phyloP scores from a whole-genome alignment of 2,797 vertebrate species.

The Brotula barbata region DNA sequence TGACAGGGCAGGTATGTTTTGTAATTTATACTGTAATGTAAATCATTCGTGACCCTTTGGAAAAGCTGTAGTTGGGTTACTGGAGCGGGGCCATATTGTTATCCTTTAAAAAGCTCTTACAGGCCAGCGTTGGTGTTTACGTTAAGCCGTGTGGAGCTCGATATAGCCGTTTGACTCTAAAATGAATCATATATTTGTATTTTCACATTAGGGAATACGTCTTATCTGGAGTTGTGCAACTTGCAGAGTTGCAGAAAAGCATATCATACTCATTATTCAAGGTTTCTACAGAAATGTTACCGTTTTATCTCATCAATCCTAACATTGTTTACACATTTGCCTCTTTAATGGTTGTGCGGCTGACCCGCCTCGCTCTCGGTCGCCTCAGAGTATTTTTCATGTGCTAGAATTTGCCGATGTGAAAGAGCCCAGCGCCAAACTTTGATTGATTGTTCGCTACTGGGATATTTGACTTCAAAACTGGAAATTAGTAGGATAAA shows the following conservation, averaged over 20 bases:
- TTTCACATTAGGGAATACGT: conserved; percentile 14
- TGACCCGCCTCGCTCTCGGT: conserved; percentile 38
- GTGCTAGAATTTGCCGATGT: conserved; percentile 19
- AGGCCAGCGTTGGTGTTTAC: background rate
- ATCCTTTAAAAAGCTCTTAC: background rate
- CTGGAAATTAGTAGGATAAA: too few species aligned
- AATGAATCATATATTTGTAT: conserved; percentile 25
- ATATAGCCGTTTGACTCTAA: conserved; percentile 17
- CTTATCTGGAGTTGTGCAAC: conserved; percentile 64
- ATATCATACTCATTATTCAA: conserved; percentile 32
- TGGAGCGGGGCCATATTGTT: background rate
- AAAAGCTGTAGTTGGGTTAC: background rate
- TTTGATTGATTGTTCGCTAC: conserved; percentile 19
- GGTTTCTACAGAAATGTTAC: conserved; percentile 24
- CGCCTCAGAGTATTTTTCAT: conserved; percentile 49
- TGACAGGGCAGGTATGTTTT: conserved; percentile 19
- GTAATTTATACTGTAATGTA: conserved; percentile 14
- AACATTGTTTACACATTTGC: conserved; percentile 13
- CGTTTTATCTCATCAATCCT: background rate
- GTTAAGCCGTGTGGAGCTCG: background rate
- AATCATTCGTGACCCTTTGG: conserved; percentile 3
- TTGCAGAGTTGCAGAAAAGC: conserved; percentile 24
- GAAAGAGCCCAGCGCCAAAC: conserved; percentile 32
- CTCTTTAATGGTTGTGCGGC: conserved; percentile 19
- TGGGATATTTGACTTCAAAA: background rate